Base-by-base conservation (phyloP, 2,797 vertebrate genomes). In the Podarcis siculus region DNA sequence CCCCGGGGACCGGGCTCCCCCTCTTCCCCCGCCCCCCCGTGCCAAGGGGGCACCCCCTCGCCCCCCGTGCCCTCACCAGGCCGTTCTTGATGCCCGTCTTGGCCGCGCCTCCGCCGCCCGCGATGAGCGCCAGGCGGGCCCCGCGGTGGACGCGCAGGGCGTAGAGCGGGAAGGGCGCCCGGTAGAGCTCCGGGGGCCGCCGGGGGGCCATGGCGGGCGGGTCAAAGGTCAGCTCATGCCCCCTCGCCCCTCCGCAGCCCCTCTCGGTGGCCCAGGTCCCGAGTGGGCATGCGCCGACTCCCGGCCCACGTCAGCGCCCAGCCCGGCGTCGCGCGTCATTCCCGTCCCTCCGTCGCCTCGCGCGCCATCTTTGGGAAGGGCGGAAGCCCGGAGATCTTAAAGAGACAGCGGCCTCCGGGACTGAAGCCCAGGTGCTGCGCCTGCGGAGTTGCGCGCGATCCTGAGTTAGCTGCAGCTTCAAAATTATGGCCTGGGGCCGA, bases 21-120 rank as follows among this genome's bases (percentile, higher is more conserved):
- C 15, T 55, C 49, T 15, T 15, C 49, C 49, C 49, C 49, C 49
- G 0, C 37, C 37, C 37, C 37, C 5, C 5, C 42, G 55, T 23
- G 32, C 27, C 21, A n/a, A 17, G 72, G 72, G n/a, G 6, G 32
- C 30, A 8, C 13, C 1, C 12, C 37, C 37, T 4, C 7, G 8
- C 42, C 49, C 13, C 49, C 49, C 49, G 79, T 0, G 55, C 55
- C 82, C 97, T 97, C 94, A 99, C 98, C 98, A 99, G 94, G 86
- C 97, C 98, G 95, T 99, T 99, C 92, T 98, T 98, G 82, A 99
- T 98, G 89, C 98, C 98, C 0, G 98, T 99, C 93, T 98, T 98
- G 87, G 98, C 98, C 13, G 98, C 97, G 2, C 98, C 98, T 0
- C 98, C 98, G 75, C 98, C 98, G 84, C 98, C 98, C 19, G 98